Conservation (phyloP, 2,797 vertebrate species). For the Malurus leucopterus region DNA sequence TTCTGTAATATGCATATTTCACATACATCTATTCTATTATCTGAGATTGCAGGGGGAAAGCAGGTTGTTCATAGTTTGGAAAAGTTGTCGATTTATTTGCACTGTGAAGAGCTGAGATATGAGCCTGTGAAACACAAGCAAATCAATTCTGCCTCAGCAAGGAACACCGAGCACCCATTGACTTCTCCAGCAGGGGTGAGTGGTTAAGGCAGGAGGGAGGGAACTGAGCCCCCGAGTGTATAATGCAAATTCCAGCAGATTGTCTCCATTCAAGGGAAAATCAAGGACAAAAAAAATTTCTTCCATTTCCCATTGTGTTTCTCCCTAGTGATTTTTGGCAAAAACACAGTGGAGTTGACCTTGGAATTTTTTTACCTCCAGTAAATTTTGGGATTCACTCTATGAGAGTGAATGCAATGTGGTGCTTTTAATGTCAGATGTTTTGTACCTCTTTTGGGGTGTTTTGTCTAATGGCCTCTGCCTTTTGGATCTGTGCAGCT, state of each 20-base stretch:
- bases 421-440: not conserved
- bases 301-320: not conserved
- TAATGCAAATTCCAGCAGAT: constrained; percentile 23
- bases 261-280: constrained; percentile 18
- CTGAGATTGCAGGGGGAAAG: not conserved
- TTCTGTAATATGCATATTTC: not conserved
- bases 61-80: not conserved
- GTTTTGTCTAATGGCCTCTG: not conserved
- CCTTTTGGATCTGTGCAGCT: not conserved
- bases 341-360: not conserved
- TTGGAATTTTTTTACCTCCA: not conserved
- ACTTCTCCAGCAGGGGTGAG: constrained; percentile 41
- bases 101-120: not conserved
- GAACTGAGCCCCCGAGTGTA: not conserved
- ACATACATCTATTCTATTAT: not conserved
- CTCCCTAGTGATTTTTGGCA: not conserved
- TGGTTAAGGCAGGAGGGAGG: not conserved
- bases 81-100: constrained; percentile 12
- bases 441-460: not conserved
- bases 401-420: not conserved
- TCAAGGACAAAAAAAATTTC: not conserved
- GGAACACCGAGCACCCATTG: not conserved
- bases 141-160: constrained; percentile 42
- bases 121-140: not conserved
- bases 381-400: not conserved